Base-by-base conservation (phyloP, 2,888 invertebrate species). In the Vannuccia rotundouncinata region DNA sequence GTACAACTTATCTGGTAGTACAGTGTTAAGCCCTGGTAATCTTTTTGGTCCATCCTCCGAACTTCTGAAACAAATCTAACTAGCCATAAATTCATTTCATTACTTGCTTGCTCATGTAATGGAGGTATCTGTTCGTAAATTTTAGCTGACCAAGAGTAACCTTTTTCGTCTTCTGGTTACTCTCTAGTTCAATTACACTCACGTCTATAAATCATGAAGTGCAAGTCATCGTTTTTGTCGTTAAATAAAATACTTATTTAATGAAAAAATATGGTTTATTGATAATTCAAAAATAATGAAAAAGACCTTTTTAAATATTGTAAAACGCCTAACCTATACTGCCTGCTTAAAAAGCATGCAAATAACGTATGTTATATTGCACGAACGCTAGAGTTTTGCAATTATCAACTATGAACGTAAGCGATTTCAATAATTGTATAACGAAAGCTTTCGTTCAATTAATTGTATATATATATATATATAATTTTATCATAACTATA, bases 331-430 rank as follows among this genome's bases (percentile, higher is more conserved):
- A 66, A 5, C 66, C 66, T 66, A 22, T 66, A 27, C 66, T 66
- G 66, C 66, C 66, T 66, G 66, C 22, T 66, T 66, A 66, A 66
- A 66, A 66, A 66, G 66, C 66, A 66, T 66, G 25, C 66, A 66
- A 22, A 66, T 66, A 66, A 66, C 66, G 66, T 66, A 66, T 66
- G 66, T 66, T 66, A 66, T 66, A 45, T 45, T 45, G 45, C 17
- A 45, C 17, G 45, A 45, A 45, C 5, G 45, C 45, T 17, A 5
- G 45, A 45, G 45, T 45, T 45, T 45, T 45, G 17, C 17, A n/a
- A n/a, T n/a, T 10, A 45, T 45, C 45, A 17, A 45, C 45, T 66
- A 66, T 27, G 66, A 5, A 2, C n/a, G n/a, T n/a, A n/a, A n/a
- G n/a, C 66, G 66, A n/a, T 5, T 5, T 66, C 66, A 27, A 66